Conservation (phyloP, 2,888 invertebrate genomes). For the Synanthedon myopaeformis region DNA sequence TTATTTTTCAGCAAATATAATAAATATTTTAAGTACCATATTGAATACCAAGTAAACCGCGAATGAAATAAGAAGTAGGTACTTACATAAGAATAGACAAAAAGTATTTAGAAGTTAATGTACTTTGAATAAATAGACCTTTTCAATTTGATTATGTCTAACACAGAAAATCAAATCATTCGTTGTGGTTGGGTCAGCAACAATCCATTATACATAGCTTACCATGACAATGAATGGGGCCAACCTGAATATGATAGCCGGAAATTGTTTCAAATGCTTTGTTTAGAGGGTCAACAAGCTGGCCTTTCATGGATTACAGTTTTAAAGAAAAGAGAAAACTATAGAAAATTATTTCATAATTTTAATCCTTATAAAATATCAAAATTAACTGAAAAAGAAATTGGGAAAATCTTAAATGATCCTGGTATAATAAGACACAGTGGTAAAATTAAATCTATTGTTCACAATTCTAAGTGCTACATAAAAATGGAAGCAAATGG, state of each 20-base stretch:
- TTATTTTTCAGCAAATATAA: no score
- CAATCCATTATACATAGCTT: constrained; percentile 42
- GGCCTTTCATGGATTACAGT: constrained; percentile 57
- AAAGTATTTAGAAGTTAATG: no score
- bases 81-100: no score
- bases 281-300: constrained; percentile 60
- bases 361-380: constrained; percentile 40
- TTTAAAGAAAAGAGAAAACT: constrained; percentile 46
- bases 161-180: background rate
- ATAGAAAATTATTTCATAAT: constrained; percentile 31
- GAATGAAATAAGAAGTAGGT: no score
- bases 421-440: constrained; percentile 39
- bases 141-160: no score
- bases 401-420: constrained; percentile 21
- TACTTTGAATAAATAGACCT: no score
- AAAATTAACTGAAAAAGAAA: constrained; percentile 22
- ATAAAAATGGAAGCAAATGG: constrained; percentile 34
- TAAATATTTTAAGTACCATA: no score
- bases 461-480: constrained; percentile 46
- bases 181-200: constrained; percentile 41
- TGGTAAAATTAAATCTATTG: constrained; percentile 46
- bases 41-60: no score
- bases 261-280: constrained; percentile 51
- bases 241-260: constrained; percentile 31
- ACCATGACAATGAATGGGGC: constrained; percentile 61